Conservation (phyloP, 2,113 vertebrate species). For the Puntigrus tetrazona region DNA sequence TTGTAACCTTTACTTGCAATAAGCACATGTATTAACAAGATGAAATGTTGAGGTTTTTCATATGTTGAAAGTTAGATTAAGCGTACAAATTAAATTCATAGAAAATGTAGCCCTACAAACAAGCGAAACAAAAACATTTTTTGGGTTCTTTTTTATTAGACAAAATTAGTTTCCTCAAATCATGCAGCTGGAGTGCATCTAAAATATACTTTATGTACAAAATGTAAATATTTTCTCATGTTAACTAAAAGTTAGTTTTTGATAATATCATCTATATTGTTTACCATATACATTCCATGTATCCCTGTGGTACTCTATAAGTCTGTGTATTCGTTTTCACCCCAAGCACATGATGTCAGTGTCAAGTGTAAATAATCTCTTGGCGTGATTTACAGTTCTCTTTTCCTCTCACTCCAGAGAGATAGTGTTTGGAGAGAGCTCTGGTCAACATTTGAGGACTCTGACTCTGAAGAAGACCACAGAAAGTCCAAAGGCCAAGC, state of each 20-base stretch:
- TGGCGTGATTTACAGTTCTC: not conserved
- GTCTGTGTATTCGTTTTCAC: not conserved
- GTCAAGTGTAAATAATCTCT: not conserved
- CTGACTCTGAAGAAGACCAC: constrained; percentile 78
- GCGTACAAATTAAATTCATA: too few species aligned
- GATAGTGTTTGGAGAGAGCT: constrained; percentile 84
- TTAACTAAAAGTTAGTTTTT: not conserved
- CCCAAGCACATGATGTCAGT: not conserved
- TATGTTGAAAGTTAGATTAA: too few species aligned
- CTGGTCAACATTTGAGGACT: constrained; percentile 81
- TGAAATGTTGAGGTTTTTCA: too few species aligned
- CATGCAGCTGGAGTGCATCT: not conserved
- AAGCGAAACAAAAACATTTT: not conserved
- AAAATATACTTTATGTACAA: not conserved
- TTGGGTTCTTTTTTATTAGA: not conserved
- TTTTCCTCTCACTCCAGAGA: constrained; percentile 59
- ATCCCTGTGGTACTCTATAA: too few species aligned
- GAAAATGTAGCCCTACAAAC: not conserved
- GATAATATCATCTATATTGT: not conserved
- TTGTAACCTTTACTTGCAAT: too few species aligned
- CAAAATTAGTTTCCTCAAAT: not conserved
- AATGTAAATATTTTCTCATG: not conserved
- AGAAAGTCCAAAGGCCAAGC: constrained; percentile 29
- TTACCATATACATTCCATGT: not conserved
- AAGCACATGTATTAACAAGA: too few species aligned